Conservation (phyloP, 2,888 invertebrate species). For the Sphaerolaimus hirsutus region DNA sequence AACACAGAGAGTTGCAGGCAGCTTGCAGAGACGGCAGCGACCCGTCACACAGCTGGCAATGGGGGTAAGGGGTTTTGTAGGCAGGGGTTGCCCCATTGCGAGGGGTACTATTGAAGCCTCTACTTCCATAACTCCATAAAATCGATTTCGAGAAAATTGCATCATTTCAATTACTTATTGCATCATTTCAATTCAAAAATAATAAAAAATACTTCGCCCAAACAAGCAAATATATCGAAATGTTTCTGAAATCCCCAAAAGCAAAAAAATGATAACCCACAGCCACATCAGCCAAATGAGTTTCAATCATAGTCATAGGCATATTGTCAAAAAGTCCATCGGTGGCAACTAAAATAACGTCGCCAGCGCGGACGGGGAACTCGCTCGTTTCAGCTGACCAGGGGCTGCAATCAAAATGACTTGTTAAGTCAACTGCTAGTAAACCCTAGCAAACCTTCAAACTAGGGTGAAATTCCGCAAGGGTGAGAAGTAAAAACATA, state of each 20-base stretch:
- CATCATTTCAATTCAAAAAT: no score
- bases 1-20: constrained; percentile 74
- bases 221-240: background rate
- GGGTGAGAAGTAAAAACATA: no score
- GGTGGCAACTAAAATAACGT: constrained; percentile 67
- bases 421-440: background rate
- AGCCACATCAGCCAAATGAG: constrained; percentile 45
- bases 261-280: constrained; percentile 4
- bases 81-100: constrained; percentile 8
- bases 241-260: background rate
- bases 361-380: constrained; percentile 68
- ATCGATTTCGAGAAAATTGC: no score
- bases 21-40: constrained; percentile 41
- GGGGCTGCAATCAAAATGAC: constrained; percentile 38
- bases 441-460: no score
- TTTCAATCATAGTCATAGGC: constrained; percentile 62
- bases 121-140: no score
- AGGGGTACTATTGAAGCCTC: constrained; percentile 1
- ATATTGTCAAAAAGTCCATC: constrained; percentile 97
- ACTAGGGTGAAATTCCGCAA: no score
- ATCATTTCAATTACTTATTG: no score
- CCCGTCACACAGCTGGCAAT: constrained; percentile 19
- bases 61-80: background rate
- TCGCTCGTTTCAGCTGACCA: constrained; percentile 67
- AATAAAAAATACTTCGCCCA: no score